A percentile compares a stretch with the other conserved stretches of the same genome.
phyloP scores from a whole-genome alignment of 2,888 invertebrate species.

The Xestia c-nigrum region DNA sequence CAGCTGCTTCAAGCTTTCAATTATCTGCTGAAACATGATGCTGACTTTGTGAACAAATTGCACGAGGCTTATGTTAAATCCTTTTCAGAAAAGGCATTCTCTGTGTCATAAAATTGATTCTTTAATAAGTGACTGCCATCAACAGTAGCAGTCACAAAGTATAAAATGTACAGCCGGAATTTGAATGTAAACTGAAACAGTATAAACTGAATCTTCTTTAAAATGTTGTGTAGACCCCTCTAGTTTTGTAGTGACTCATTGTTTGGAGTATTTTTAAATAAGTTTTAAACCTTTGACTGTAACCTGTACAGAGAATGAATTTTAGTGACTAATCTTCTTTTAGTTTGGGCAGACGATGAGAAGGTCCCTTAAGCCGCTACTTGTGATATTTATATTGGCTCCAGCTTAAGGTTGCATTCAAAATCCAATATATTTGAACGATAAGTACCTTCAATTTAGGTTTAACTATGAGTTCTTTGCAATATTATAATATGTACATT shows the following conservation, averaged over 20 bases:
- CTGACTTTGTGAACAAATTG: slow-evolving; percentile 96
- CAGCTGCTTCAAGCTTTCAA: slow-evolving; percentile 97
- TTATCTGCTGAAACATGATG: slow-evolving; percentile 96
- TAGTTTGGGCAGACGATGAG: slow-evolving; percentile 73
- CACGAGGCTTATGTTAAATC: slow-evolving; percentile 98
- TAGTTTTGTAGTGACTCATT: slow-evolving; percentile 86
- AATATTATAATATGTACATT: slow-evolving; percentile 75
- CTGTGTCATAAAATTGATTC: slow-evolving; percentile 86
- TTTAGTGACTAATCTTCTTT: slow-evolving; percentile 81
- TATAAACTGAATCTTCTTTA: slow-evolving; percentile 82
- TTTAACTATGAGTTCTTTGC: slow-evolving; percentile 75
- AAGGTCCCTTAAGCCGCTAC: slow-evolving; percentile 81
- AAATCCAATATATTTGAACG: slow-evolving; percentile 70
- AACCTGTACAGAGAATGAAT: slow-evolving; percentile 86
- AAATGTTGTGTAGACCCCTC: slow-evolving; percentile 84
- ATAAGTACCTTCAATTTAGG: slow-evolving; percentile 70
- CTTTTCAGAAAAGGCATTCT: slow-evolving; percentile 92
- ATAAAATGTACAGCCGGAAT: slow-evolving; percentile 87
- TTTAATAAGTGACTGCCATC: slow-evolving; percentile 75
- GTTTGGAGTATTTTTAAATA: slow-evolving; percentile 88
- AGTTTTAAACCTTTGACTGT: slow-evolving; percentile 88
- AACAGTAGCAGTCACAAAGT: slow-evolving; percentile 71
- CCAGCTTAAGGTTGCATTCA: slow-evolving; percentile 75
- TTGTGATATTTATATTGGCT: slow-evolving; percentile 87
- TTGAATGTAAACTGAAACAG: slow-evolving; percentile 78